These are phyloP conservation scores for Poeciliopsis prolifica DNA, from an alignment of 2,113 vertebrate genomes.

Conservation along the genomic window DNA sequence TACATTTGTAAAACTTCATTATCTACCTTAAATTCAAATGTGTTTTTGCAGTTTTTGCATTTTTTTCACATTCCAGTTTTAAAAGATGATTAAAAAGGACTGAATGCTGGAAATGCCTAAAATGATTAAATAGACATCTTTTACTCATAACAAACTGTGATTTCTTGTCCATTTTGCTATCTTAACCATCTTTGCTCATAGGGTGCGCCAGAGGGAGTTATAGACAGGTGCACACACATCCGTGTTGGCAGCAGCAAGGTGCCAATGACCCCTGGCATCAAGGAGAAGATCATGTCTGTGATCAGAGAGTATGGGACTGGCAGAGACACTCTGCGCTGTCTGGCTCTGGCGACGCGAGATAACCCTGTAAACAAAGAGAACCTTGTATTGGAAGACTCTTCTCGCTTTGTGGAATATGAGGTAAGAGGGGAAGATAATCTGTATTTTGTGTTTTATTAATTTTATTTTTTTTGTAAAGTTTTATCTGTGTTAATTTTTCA, in stretches of 20 bases:
- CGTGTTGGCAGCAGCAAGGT: constrained; percentile 90
- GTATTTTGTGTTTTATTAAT: not conserved
- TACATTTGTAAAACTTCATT: not conserved
- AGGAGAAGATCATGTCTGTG: constrained; percentile 93
- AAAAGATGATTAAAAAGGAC: not conserved
- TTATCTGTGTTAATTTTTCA: constrained; percentile 44
- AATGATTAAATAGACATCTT: not conserved
- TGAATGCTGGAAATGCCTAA: not conserved
- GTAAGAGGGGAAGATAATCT: constrained; percentile 64
- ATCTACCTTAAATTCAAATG: not conserved
- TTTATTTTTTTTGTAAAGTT: not conserved
- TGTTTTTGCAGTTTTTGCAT: too few relatives aligned
- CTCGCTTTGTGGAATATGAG: constrained; percentile 93
- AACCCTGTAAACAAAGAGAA: constrained; percentile 86
- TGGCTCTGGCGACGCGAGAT: constrained; percentile 96
- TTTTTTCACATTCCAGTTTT: not conserved
- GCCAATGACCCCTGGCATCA: constrained; percentile 87
- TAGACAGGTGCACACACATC: constrained; percentile 94
- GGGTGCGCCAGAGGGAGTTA: constrained; percentile 97
- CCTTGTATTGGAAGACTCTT: constrained; percentile 89
- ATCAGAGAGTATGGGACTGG: constrained; percentile 96
- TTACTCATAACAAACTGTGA: not conserved
- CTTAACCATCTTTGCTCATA: constrained; percentile 52
- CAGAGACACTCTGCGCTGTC: constrained; percentile 91
- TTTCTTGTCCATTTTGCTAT: not conserved